Base-by-base conservation (phyloP, 2,797 vertebrate species). In the Toxotes lorentzi region DNA sequence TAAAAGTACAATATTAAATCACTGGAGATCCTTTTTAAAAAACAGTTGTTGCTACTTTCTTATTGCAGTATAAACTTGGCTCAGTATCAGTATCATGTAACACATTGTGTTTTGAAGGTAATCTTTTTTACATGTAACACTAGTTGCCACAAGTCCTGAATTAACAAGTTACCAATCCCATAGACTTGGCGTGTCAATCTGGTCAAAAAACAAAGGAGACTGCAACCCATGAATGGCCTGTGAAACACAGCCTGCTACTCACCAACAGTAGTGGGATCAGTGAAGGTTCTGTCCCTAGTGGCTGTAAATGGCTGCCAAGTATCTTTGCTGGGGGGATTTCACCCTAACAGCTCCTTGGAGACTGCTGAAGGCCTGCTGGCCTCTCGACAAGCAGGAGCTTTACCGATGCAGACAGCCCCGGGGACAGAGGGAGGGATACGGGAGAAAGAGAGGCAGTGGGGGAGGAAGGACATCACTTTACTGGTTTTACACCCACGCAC, bases 401-500 rank as follows among this genome's bases (percentile, higher is more conserved):
- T 87, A 88, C 73, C 77, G 68, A 69, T 81, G 69, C 79, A 85
- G 83, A 89, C 89, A 90, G 80, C 70, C 50, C 45, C 1, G 11
- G 73, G 71, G 73, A 88, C 19, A 45, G 70, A 83, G 73, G 63
- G 34, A 81, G 59, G 63, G 73, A 79, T 69, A 78, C 38, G 43
- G 61, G 54, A 61, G 76, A 74, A 63, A 58, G 57, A 50, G 78
- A 69, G 80, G 23, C 64, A 56, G 73, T 4, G 17, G 68, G 69
- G 75, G 83, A 71, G 4, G 21, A 66, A 66, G 75, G 83, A 86
- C 90, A 89, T 85, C 84, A 90, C 91, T 90, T 91, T 87, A 82
- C 89, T 82, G 92, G 86, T 91, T 92, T 92, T 90, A 90, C 92
- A 86, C 91, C 90, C 90, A 91, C 88, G 6, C 88, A 85, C 91